Evolutionary conservation across 2,888 invertebrate genomes (phyloP), one percentile per base, ranked within the genome.

Genomic region (Pegoplata infirma): DNA sequence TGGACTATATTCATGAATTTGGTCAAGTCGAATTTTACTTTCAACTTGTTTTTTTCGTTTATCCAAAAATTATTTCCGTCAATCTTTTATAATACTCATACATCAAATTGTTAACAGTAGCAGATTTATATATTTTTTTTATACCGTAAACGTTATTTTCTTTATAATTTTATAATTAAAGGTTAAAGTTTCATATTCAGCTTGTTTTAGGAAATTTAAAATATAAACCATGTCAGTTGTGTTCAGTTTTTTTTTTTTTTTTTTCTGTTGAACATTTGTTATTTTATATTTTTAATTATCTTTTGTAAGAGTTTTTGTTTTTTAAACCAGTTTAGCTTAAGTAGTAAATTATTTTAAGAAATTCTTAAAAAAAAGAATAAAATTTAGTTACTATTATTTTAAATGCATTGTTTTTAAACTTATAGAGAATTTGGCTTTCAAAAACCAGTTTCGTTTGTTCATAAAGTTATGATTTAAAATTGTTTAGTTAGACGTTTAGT

Each of bases 241-340:
- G 46, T 58, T 58, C 36, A 40, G n/a, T 40, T 40, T 40, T 40
- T n/a, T n/a, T n/a, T n/a, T n/a, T n/a, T n/a, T n/a, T n/a, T n/a
- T n/a, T n/a, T n/a, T 8, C 1, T 12, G 36, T n/a, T 40, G 8
- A 40, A 58, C 23, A 58, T 58, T 36, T 40, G 40, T 44, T 40
- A 40, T 58, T 8, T 58, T 44, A 36, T 12, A 40, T 58, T 58
- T 40, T 21, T 40, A 58, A 58, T 40, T 40, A 58, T 23, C 55
- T 58, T 58, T 40, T 40, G 36, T 5, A 40, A 5, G 25, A 6
- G n/a, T n/a, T n/a, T n/a, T n/a, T 40, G 21, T 58, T 21, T 58
- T 8, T 40, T 12, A 56, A 56, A 56, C 56, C 56, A n/a, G 58
- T 44, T 58, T 40, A 3, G 6, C 21, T 23, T n/a, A 40, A n/a